Evolutionary conservation across 1,140 invertebrate genomes (phyloP), one percentile per base, ranked within the genome.

Genomic region (Bombus waltoni): DNA sequence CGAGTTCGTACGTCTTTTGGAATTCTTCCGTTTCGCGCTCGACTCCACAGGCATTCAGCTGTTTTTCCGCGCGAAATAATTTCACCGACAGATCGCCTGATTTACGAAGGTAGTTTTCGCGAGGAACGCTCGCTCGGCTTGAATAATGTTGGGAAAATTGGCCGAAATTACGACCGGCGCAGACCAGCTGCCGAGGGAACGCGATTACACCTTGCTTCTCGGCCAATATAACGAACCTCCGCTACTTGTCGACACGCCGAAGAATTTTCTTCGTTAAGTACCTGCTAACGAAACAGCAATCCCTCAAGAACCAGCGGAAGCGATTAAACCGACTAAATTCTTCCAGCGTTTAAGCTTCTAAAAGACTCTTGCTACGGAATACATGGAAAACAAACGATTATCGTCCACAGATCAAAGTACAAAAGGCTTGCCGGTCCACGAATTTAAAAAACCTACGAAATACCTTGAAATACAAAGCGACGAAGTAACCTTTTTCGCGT

Each of bases 81-180:
- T 84, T 70, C 32, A 32, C 59, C 47, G 86, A 32, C 68, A 57
- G 81, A 78, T 86, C 73, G 85, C 18, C 35, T 74, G 85, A 87
- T 84, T 87, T 80, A 84, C 62, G 82, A 59, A 71, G 68, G 85
- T 42, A 84, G 73, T 44, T 87, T 81, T 83, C 38, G 44, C 22
- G 32, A 53, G 11, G 42, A 44, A 44, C 62, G 77, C 3, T 74
- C 57, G 38, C 66, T 22, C 65, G 75, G 76, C 44, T 59, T 72
- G 82, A 79, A 84, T 84, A 87, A 84, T 70, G 82, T 38, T 15
- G 42, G 57, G 82, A 38, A 84, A 84, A 87, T 87, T 80, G 75
- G 76, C 59, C 47, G 47, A 84, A 84, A 87, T 87, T 87, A 87
- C 53, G 75, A 75, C 28, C 44, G n/a, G 35, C 47, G 81, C 42